Conservation (phyloP, 2,797 vertebrate genomes). For the Xiphophorus birchmanni region DNA sequence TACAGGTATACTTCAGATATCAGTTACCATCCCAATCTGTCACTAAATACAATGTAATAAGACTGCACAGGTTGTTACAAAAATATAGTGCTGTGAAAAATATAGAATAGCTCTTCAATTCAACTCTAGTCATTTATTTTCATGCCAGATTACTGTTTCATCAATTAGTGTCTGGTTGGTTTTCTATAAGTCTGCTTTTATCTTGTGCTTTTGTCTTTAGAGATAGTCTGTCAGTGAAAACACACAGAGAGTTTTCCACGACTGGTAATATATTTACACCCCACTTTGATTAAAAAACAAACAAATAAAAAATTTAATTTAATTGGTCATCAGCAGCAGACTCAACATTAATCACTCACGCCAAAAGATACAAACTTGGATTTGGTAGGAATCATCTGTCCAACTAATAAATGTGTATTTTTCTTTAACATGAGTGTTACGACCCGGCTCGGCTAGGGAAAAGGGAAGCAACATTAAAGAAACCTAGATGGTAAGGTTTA, state of each 20-base stretch:
- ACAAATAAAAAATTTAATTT: not conserved
- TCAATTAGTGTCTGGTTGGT: not conserved
- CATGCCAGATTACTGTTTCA: not conserved
- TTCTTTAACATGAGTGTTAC: conserved; percentile 25
- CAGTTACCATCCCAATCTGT: not conserved
- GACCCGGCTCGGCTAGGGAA: too few species aligned
- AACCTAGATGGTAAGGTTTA: too few species aligned
- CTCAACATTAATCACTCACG: not conserved
- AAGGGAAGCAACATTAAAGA: too few species aligned
- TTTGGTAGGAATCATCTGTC: not conserved
- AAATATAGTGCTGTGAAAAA: not conserved
- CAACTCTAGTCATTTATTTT: not conserved
- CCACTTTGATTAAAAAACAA: not conserved
- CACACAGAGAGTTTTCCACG: not conserved
- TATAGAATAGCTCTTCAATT: not conserved
- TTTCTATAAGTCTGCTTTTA: not conserved
- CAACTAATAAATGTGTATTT: conserved; percentile 15
- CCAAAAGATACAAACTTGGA: not conserved
- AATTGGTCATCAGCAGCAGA: not conserved
- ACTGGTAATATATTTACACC: not conserved
- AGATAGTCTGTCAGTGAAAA: not conserved
- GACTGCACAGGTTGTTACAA: not conserved
- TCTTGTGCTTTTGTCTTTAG: not conserved
- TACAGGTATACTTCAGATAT: not conserved
- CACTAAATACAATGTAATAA: not conserved